Evolutionary conservation across 2,797 vertebrate species (phyloP).

Genomic region (Siniperca scherzeri): DNA sequence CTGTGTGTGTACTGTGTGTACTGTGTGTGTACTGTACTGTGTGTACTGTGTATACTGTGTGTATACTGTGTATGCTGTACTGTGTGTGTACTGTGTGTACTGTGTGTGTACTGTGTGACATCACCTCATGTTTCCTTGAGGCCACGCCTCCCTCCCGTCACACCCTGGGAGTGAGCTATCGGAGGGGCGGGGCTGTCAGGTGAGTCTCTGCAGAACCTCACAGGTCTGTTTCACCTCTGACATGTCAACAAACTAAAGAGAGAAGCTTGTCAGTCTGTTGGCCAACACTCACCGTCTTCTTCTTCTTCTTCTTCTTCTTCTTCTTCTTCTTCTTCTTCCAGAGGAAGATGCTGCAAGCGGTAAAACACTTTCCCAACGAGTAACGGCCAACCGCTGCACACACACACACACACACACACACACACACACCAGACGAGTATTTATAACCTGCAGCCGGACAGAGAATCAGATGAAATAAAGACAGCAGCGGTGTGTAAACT

Average conservation of each 20-base stretch:
- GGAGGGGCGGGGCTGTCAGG: conserved; percentile 8
- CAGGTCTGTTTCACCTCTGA: conserved; percentile 11
- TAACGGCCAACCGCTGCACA: conserved; percentile 58
- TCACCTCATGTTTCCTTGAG: not conserved
- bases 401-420: conserved; percentile 20
- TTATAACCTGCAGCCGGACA: conserved; percentile 36
- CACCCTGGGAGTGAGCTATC: not conserved
- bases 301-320: conserved; percentile 27
- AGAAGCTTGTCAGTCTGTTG: conserved; percentile 42
- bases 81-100: too few species aligned
- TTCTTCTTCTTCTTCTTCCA: conserved; percentile 35
- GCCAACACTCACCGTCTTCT: conserved; percentile 39
- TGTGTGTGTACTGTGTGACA: too few species aligned
- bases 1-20: too few species aligned
- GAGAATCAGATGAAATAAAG: conserved; percentile 24
- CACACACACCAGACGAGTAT: conserved; percentile 28
- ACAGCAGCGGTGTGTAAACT: not conserved
- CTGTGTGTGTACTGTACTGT: too few species aligned
- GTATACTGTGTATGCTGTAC: too few species aligned
- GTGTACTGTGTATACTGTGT: too few species aligned
- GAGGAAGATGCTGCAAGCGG: conserved; percentile 74
- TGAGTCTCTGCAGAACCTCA: not conserved
- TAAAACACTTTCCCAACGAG: conserved; percentile 68
- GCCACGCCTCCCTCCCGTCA: not conserved
- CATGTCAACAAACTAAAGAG: conserved; percentile 15